Base-by-base conservation (phyloP, 1,140 invertebrate genomes). In the Philopotamus ludificatus region DNA sequence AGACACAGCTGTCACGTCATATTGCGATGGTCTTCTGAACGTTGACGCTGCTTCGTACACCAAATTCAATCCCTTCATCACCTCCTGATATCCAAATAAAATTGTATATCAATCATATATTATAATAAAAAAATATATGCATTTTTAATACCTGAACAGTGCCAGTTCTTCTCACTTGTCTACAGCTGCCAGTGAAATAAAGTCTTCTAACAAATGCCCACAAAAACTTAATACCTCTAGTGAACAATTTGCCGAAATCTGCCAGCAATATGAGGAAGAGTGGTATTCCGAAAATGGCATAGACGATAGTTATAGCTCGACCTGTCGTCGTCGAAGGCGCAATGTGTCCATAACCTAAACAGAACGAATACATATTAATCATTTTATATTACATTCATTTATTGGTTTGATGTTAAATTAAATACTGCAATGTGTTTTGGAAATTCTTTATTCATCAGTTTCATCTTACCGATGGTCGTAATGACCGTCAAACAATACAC, bases 261-360 rank as follows among this genome's bases (percentile, higher is more conserved):
- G 93, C 91, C 47, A 96, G 74, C 0, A 95, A 86, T 55, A 95
- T 93, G 26, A 98, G 82, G 69, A 93, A 91, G 68, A 99, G 83
- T 0, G 97, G 96, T 68, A 98, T 98, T 4, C 96, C 97, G 61
- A 98, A 89, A 49, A 96, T 88, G 2, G 95, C 93, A 73, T 98
- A 98, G 4, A 94, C 80, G 61, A 99, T 97, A 0, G 94, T 96
- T 3, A 95, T 84, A 0, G 91, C 86, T 71, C 89, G 84, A 26
- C 96, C 96, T 1, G 87, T 84, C 1, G 79, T 85, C 4, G 96
- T 98, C 57, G 87, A 87, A 0, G 96, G 95, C 26, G 88, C 87
- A 66, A 97, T 93, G 76, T 98, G 92, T 49, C 95, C 95, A 79
- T 97, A 98, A 73, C 95, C 95, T 97, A 77, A 28, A 85, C 28